Conservation (phyloP, 2,888 invertebrate genomes). For the Folsomia manolachei region DNA sequence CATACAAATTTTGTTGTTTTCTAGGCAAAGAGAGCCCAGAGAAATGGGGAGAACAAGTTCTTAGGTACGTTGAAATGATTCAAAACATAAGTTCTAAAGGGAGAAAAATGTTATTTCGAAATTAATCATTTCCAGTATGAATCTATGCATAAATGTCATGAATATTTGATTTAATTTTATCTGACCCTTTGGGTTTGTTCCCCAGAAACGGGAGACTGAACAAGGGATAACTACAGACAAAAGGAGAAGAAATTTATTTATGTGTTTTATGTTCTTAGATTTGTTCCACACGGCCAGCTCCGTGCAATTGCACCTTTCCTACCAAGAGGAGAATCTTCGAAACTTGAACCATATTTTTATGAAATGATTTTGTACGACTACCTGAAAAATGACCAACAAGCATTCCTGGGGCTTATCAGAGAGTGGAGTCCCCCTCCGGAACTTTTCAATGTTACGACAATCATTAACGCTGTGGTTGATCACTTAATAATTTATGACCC, state of each 20-base stretch:
- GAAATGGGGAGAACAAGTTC: conserved; percentile 84
- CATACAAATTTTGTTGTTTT: conserved; percentile 30
- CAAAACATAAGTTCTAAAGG: conserved; percentile 84
- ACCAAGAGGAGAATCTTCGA: conserved; percentile 64
- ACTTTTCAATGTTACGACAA: conserved; percentile 76
- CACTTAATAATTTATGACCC: conserved; percentile 67
- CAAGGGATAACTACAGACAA: conserved; percentile 70
- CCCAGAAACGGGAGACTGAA: conserved; percentile 85
- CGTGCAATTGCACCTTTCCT: conserved; percentile 75
- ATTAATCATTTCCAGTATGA: too few species aligned
- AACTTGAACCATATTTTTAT: conserved; percentile 78
- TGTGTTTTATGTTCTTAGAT: too few species aligned
- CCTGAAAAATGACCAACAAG: conserved; percentile 75
- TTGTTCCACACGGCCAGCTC: conserved; percentile 77
- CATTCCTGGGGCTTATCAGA: conserved; percentile 72
- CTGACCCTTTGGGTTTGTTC: conserved; percentile 73
- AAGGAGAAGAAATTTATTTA: conserved; percentile 17
- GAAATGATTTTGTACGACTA: conserved; percentile 93
- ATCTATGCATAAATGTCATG: too few species aligned
- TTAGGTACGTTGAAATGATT: conserved; percentile 82
- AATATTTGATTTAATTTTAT: too few species aligned
- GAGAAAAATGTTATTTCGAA: conserved; percentile 83
- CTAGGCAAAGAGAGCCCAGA: conserved; percentile 67
- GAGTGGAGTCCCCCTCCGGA: conserved; percentile 76
- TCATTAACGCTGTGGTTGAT: conserved; percentile 81